A percentile compares a stretch with the other conserved stretches of the same genome.
These are phyloP conservation scores for Uropsilus gracilis DNA, from an alignment of 2,113 vertebrate species.

Conservation along the genomic window DNA sequence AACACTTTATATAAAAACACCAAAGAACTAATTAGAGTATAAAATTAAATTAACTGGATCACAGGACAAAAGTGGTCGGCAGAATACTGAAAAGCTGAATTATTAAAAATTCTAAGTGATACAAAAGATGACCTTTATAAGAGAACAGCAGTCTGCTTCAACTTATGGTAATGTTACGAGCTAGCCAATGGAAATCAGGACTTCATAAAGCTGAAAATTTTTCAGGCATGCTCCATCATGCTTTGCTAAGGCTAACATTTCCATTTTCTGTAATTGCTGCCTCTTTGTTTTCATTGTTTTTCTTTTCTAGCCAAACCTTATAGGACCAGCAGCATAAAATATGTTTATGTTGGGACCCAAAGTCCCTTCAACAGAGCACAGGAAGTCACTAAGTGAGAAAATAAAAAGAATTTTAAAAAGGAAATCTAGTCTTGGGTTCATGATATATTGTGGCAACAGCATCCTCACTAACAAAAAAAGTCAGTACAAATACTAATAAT, in stretches of 20 bases:
- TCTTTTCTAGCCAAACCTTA: conserved; percentile 39
- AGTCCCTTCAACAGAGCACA: neutral
- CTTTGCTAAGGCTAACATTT: neutral
- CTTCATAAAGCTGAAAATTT: neutral
- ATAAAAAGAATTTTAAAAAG: neutral
- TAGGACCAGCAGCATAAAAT: neutral
- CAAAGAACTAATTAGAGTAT: conserved; percentile 1
- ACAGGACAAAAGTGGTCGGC: conserved; percentile 54
- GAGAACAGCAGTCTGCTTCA: neutral
- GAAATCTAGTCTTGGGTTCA: neutral
- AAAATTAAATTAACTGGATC: conserved; percentile 48
- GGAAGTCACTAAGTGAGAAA: conserved; percentile 5
- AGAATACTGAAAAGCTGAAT: conserved; percentile 65
- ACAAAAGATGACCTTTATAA: conserved; percentile 14
- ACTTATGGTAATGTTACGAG: neutral
- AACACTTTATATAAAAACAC: conserved; percentile 4
- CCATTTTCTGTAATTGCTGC: conserved; percentile 52
- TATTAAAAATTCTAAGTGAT: conserved; percentile 53
- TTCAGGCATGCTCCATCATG: neutral
- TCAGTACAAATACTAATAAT: neutral
- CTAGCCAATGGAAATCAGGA: neutral
- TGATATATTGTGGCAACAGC: conserved; percentile 27
- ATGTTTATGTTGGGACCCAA: conserved; percentile 26
- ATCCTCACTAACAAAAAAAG: neutral
- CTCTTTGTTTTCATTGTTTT: neutral